Evolutionary conservation across 2,888 invertebrate species (phyloP).

Genomic region (Sinopyrophorus schimmeli): DNA sequence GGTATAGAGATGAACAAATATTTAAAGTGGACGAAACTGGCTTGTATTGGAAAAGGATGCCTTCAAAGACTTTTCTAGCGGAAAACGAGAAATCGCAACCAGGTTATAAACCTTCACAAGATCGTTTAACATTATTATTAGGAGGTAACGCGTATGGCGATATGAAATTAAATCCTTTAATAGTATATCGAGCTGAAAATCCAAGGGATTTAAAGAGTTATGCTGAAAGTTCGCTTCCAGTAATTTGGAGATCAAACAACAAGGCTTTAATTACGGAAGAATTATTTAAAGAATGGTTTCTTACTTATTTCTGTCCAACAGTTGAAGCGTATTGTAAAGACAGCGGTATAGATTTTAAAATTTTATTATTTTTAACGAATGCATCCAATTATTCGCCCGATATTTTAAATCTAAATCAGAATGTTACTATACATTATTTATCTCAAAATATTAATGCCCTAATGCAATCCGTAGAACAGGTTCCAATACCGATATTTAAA

Average conservation of each 20-base stretch:
- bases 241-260: background rate
- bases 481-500: background rate
- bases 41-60: background rate
- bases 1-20: background rate
- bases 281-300: background rate
- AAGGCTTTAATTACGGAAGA: background rate
- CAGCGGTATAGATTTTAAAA: background rate
- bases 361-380: background rate
- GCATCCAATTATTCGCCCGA: background rate
- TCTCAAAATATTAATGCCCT: background rate
- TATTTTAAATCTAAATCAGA: background rate
- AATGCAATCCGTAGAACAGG: background rate
- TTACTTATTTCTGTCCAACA: background rate
- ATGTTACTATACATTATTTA: background rate
- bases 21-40: slow-evolving; percentile 1
- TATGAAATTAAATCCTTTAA: background rate
- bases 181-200: background rate
- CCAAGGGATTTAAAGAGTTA: background rate
- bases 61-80: background rate
- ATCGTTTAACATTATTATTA: background rate
- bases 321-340: background rate
- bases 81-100: background rate
- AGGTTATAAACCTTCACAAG: background rate
- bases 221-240: background rate
- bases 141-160: background rate